Conservation (phyloP, 2,888 invertebrate species). For the Athalia rosae region DNA sequence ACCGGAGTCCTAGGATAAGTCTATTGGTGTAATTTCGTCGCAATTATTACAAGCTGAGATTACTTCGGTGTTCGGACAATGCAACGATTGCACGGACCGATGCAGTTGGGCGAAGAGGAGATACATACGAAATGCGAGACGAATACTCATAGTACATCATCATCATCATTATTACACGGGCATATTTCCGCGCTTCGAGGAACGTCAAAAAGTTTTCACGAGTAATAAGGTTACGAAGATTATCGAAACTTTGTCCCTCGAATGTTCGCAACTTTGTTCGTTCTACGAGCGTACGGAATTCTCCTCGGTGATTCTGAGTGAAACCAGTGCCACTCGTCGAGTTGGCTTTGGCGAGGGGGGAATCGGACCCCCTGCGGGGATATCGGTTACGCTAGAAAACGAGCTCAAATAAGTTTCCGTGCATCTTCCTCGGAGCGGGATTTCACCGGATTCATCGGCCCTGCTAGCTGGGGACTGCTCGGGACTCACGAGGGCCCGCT, state of each 20-base stretch:
- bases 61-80: conserved; percentile 30
- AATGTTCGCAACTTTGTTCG: no score
- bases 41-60: conserved; percentile 44
- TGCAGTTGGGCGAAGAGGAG: background rate
- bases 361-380: conserved; percentile 65
- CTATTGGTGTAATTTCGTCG: conserved; percentile 44
- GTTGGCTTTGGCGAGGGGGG: conserved; percentile 19
- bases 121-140: no score
- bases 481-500: conserved; percentile 69
- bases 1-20: conserved; percentile 32
- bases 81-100: conserved; percentile 28
- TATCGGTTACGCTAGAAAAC: conserved; percentile 73
- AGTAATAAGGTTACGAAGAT: no score
- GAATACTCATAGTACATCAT: no score
- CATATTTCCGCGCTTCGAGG: no score
- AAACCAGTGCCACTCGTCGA: background rate
- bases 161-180: no score
- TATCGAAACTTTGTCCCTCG: no score
- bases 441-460: conserved; percentile 56
- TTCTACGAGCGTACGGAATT: no score
- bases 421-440: conserved; percentile 50
- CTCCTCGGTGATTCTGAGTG: no score
- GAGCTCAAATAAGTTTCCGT: conserved; percentile 67
- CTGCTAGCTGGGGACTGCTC: conserved; percentile 49
- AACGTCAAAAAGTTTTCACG: no score